Evolutionary conservation across 2,888 invertebrate genomes (phyloP), one percentile per base, ranked within the genome.

Genomic region (Watsonalla cultraria): DNA sequence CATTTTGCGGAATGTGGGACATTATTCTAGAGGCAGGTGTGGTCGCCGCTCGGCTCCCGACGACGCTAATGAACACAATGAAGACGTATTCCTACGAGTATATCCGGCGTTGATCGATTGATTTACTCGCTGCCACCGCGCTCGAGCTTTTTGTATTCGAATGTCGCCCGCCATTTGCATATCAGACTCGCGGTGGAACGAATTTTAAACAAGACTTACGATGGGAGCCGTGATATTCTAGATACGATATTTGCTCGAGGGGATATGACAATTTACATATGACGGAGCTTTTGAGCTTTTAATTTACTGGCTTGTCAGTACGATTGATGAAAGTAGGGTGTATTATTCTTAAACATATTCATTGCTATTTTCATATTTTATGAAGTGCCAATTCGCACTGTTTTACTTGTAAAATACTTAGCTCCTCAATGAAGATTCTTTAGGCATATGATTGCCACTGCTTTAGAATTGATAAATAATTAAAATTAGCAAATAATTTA

Each of bases 21-120:
- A 82, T 49, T 78, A 77, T 73, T 76, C 62, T 62, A 55, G 59
- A 73, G 81, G 87, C 89, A 90, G 89, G 89, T 90, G 90, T 79
- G 79, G 82, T 82, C 78, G 75, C 60, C 62, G 64, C 67, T 67
- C 70, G 72, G 62, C 64, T 67, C 63, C 65, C 76, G 73, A 65
- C 84, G 82, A 83, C 89, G 80, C 85, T 90, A 90, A 90, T 90
- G 90, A 90, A 89, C 90, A 89, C 90, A 90, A 90, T 90, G 90
- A 90, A 89, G 89, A 89, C 88, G 86, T 89, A 87, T 86, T 82
- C 85, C 84, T 78, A 80, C 83, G 78, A 81, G 75, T 79, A 81
- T 88, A 89, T 90, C 90, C 90, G 90, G 86, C 89, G 89, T 87
- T 90, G 90, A 90, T 90, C 90, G 90, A 90, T 90, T 90, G 90